These are phyloP conservation scores for Dendropsophus ebraccatus DNA, from an alignment of 2,113 vertebrate species.

Conservation along the genomic window DNA sequence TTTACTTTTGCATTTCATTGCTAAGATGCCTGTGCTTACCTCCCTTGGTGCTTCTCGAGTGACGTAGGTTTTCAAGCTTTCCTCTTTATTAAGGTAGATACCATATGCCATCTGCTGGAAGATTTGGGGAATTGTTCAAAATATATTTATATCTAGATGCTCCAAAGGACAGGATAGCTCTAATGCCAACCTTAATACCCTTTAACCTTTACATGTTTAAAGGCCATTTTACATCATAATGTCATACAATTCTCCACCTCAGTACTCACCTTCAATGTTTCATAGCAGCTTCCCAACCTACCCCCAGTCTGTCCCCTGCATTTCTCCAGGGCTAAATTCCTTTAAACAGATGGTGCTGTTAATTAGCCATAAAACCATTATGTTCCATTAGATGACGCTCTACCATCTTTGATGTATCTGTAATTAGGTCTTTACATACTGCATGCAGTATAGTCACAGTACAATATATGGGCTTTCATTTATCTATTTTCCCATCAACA, in stretches of 20 bases:
- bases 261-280: not conserved
- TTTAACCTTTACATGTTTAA: not conserved
- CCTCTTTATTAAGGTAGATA: not conserved
- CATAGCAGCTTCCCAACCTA: not conserved
- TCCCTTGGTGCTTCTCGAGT: not conserved
- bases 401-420: not conserved
- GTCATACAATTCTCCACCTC: not conserved
- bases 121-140: not conserved
- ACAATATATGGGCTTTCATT: not conserved
- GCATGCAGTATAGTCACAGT: not conserved
- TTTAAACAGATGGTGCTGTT: not conserved
- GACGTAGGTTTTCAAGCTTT: not conserved
- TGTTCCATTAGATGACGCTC: not conserved
- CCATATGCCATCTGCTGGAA: constrained; percentile 13
- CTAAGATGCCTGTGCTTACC: not conserved
- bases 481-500: too few relatives aligned
- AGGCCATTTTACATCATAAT: not conserved
- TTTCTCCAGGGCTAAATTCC: not conserved
- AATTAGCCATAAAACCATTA: not conserved
- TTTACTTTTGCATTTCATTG: not conserved
- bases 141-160: not conserved
- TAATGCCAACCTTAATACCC: not conserved
- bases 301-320: not conserved
- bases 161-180: not conserved
- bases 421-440: not conserved